Evolutionary conservation across 23 tunicate genomes (phyloP), one percentile per base, ranked within the genome.

Genomic region (Trididemnum clinides): DNA sequence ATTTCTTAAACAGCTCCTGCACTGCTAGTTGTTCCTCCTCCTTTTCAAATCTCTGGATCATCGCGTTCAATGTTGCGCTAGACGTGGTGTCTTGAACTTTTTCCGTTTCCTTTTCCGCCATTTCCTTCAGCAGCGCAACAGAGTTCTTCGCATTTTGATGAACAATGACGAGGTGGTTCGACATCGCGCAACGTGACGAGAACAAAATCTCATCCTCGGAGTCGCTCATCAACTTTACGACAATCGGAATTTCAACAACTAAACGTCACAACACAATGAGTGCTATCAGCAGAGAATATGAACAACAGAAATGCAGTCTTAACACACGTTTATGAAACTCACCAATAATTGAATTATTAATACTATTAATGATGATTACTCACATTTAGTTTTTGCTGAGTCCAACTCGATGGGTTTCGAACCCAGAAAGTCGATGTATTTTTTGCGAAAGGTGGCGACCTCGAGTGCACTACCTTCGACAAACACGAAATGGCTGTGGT

Each of bases 401-500:
- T 80, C 84, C 6, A 80, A 26, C 44, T 80, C 84, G 64, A 80
- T 54, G 0, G 84, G 71, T 28, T n/a, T 54, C 18, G 23, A 50
- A 4, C 84, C 84, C 7, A 80, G 1, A 30, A 28, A 59, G 28
- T 54, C 38, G n/a, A 80, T 21, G 30, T 57, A 34, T 2, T 5
- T 29, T 1, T 12, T 1, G 23, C 84, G 84, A 58, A 80, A 80
- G 5, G 15, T 32, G 25, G 26, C 38, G 20, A 54, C 71, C 21
- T 80, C 71, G 0, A 29, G 28, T 50, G 25, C 0, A 10, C 23
- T 33, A 25, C 84, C 84, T 33, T 80, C 71, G 30, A 80, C 50
- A 59, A 80, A 80, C 0, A 80, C 57, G 33, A 80, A 80, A 21
- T 80, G 38, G 3, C 71, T 50, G 34, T 80, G 84, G 34, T 80